phyloP scores from a whole-genome alignment of 2,888 invertebrate genomes.

The Macropis europaea region DNA sequence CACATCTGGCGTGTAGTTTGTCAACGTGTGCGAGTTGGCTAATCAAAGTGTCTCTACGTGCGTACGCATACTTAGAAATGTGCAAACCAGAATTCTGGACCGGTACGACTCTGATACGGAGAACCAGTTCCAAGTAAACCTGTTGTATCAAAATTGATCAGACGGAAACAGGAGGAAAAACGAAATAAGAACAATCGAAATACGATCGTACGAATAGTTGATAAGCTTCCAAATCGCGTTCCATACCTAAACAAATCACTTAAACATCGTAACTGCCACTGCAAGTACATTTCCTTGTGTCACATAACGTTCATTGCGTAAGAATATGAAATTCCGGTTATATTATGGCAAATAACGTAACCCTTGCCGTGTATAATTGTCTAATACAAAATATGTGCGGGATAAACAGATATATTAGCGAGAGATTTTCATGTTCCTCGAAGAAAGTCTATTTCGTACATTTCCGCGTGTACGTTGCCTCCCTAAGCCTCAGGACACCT shows the following conservation, averaged over 20 bases:
- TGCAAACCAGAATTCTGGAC: conserved; percentile 38
- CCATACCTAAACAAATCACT: too few relatives aligned
- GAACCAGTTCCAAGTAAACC: conserved; percentile 35
- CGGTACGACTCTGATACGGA: conserved; percentile 16
- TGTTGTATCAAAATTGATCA: conserved; percentile 16
- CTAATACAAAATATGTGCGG: not conserved
- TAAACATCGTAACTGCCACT: too few relatives aligned
- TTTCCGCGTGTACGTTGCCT: too few relatives aligned
- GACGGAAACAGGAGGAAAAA: conserved; percentile 8
- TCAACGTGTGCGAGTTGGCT: too few relatives aligned
- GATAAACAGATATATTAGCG: not conserved
- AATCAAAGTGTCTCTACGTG: too few relatives aligned
- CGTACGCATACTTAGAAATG: conserved; percentile 2
- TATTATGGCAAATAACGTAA: conserved; percentile 23
- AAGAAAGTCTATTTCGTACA: too few relatives aligned
- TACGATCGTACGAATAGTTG: conserved; percentile 7
- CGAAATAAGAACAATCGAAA: conserved; percentile 39
- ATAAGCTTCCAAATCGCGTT: too few relatives aligned
- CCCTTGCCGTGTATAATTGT: not conserved
- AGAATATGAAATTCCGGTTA: conserved; percentile 40
- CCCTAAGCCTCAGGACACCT: too few relatives aligned
- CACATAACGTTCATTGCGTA: conserved; percentile 11
- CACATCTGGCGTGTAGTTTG: conserved; percentile 19
- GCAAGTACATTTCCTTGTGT: not conserved
- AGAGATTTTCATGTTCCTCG: too few relatives aligned